These are phyloP conservation scores for Acrocephalus kingi DNA, from an alignment of 2,113 vertebrate genomes.

Conservation along the genomic window DNA sequence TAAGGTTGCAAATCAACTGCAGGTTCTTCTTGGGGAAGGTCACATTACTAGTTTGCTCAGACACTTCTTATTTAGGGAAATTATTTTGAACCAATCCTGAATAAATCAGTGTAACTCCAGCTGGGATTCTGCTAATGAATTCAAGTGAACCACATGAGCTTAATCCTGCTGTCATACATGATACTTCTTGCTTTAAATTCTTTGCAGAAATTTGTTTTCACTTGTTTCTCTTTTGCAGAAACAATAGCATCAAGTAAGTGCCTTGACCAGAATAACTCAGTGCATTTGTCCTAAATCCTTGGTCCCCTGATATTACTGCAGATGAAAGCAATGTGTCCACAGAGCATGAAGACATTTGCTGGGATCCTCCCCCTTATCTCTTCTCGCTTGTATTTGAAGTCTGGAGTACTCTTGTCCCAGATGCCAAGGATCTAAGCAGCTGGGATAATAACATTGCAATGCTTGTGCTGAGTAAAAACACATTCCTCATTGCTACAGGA, in stretches of 20 bases:
- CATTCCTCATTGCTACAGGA: neutral
- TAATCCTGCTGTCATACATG: neutral
- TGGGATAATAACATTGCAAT: neutral
- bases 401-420: neutral
- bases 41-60: neutral
- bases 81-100: neutral
- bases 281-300: constrained; percentile 13
- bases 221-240: neutral
- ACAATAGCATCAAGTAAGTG: neutral
- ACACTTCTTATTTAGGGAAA: neutral
- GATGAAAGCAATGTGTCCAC: neutral
- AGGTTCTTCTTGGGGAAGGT: neutral
- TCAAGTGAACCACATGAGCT: neutral
- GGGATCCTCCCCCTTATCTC: neutral
- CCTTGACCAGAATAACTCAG: neutral
- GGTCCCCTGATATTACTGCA: neutral
- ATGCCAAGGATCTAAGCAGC: neutral
- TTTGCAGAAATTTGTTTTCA: neutral
- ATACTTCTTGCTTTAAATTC: constrained; percentile 1
- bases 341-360: neutral
- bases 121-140: neutral
- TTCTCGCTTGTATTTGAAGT: neutral
- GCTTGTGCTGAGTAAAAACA: neutral
- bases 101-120: neutral
- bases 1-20: neutral